Base-by-base conservation (phyloP, 2,113 vertebrate genomes). In the Tetrax tetrax region DNA sequence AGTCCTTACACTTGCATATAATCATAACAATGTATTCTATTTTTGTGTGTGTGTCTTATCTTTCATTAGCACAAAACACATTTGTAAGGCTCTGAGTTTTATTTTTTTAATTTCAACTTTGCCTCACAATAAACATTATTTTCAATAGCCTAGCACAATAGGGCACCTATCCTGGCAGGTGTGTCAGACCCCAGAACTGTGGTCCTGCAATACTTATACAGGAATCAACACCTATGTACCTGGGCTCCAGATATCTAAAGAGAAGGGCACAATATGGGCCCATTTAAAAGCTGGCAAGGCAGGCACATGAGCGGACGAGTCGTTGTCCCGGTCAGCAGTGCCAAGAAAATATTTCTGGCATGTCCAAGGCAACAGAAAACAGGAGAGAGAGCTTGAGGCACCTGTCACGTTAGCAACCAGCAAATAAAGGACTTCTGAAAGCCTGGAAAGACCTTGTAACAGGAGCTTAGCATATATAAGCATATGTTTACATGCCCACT, bases 271-370 rank as follows among this genome's bases (percentile, higher is more conserved):
- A 53, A 37, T n/a, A 57, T 5, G 23, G 71, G 37, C 61, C 35
- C n/a, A 23, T 61, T 37, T 65, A 56, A 88, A 71, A 95, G 48
- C 63, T 80, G 60, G 28, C 48, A 82, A 83, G 41, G 81, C 61
- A 91, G 57, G 25, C 37, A 53, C 54, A 25, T 0, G 9, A 95
- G 45, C 21, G 51, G 53, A 87, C 6, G 4, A 72, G n/a, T 56
- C 1, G 0, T 45, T 0, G 1, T 56, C 61, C 70, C 79, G 0
- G 4, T 7, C 10, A 76, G 48, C 75, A 48, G 71, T 17, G 61
- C 74, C 85, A 91, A 87, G 61, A 82, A 79, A 94, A 76, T 56
- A 60, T 19, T 77, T 74, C 88, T 88, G 66, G 45, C 82, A 65
- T 3, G 9, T 68, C 38, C 50, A 82, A 93, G n/a, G 92, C 90